A percentile compares a stretch with the other conserved stretches of the same genome.
phyloP scores from a whole-genome alignment of 2,888 invertebrate species.

The Synanthedon formicaeformis region DNA sequence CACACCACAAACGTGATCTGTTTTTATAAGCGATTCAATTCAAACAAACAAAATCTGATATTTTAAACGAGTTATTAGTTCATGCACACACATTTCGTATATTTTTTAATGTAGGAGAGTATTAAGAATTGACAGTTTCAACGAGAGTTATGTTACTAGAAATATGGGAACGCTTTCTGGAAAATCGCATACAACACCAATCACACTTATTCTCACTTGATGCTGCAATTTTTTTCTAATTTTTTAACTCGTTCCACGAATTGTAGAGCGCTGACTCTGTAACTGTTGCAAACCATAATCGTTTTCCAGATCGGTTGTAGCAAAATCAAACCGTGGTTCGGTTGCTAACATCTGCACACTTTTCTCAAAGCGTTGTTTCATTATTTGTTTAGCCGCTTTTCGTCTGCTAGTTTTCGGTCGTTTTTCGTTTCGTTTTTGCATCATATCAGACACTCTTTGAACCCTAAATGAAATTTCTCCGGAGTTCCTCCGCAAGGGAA shows the following conservation, averaged over 20 bases:
- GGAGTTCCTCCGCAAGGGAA: conserved; percentile 27
- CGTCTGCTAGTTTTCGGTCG: conserved; percentile 34
- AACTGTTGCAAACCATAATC: conserved; percentile 84
- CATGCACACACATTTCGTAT: background rate
- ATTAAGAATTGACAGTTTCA: background rate
- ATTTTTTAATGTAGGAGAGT: too few relatives aligned
- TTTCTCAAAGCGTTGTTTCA: conserved; percentile 86
- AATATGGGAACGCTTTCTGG: too few relatives aligned
- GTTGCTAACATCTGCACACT: conserved; percentile 88
- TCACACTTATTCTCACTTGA: conserved; percentile 47
- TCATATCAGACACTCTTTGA: conserved; percentile 79
- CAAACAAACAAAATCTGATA: too few relatives aligned
- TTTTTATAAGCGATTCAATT: too few relatives aligned
- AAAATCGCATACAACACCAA: conserved; percentile 41
- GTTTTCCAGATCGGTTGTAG: conserved; percentile 80
- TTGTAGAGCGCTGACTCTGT: conserved; percentile 85
- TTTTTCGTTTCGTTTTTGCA: conserved; percentile 75
- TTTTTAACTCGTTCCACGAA: conserved; percentile 88
- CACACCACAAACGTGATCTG: too few relatives aligned
- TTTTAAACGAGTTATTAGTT: background rate
- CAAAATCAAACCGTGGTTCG: conserved; percentile 73
- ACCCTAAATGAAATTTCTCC: conserved; percentile 70
- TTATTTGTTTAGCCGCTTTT: conserved; percentile 70
- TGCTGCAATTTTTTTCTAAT: conserved; percentile 70
- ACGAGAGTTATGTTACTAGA: background rate